These are phyloP conservation scores for Cancer borealis DNA, from an alignment of 2,888 invertebrate genomes.

Conservation along the genomic window DNA sequence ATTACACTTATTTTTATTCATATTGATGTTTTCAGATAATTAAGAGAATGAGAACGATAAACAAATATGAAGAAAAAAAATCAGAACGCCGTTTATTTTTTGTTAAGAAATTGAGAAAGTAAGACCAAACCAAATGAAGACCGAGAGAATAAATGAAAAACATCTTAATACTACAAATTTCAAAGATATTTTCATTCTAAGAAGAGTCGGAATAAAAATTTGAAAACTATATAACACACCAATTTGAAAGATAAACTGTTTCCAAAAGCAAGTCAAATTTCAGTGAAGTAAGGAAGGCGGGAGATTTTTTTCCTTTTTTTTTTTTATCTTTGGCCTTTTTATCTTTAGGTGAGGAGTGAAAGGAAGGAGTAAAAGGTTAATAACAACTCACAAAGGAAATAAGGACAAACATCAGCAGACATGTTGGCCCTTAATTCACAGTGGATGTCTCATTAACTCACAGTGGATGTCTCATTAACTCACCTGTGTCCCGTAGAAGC, in stretches of 20 bases:
- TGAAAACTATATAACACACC: too few species aligned
- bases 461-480: background rate
- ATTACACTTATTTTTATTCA: background rate
- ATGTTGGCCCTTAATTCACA: background rate
- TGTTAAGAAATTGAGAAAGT: too few species aligned
- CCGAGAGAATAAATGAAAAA: background rate
- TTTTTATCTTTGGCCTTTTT: too few species aligned
- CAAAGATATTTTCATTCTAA: too few species aligned
- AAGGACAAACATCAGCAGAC: background rate
- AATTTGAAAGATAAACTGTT: too few species aligned
- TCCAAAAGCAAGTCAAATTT: too few species aligned
- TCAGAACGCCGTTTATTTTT: background rate
- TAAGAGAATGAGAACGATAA: background rate
- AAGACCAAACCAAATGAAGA: too few species aligned
- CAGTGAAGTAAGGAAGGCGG: too few species aligned
- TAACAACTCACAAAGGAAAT: background rate
- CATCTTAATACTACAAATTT: too few species aligned
- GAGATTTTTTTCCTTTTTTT: too few species aligned
- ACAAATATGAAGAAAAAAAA: background rate
- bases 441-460: background rate
- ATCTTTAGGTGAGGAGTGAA: too few species aligned
- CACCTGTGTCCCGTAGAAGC: conserved; percentile 54
- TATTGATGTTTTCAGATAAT: background rate
- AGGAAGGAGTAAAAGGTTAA: background rate
- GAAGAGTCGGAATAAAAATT: background rate